phyloP scores from a whole-genome alignment of 2,113 vertebrate species.

The Hippocampus barbouri region DNA sequence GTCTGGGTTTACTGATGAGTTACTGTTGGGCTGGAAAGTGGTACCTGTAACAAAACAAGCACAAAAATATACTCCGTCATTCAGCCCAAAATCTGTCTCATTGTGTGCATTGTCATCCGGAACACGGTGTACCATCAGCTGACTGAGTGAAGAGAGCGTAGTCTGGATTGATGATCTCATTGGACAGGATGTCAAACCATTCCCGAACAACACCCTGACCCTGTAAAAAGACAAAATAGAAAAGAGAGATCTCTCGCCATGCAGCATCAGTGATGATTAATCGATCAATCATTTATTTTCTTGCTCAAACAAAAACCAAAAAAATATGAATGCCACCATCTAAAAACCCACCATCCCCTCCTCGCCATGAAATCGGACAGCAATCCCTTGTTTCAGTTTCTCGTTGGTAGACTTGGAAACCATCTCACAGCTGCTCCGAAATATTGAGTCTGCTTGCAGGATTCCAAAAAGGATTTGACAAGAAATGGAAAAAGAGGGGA shows the following conservation, averaged over 20 bases:
- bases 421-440: slow-evolving; percentile 98
- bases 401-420: slow-evolving; percentile 95
- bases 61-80: neutral
- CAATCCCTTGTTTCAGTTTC: slow-evolving; percentile 96
- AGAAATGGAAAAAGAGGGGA: neutral
- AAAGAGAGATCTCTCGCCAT: neutral
- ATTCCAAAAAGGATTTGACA: neutral
- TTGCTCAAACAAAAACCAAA: neutral
- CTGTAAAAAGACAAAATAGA: slow-evolving; percentile 62
- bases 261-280: neutral
- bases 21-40: slow-evolving; percentile 98
- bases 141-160: slow-evolving; percentile 97
- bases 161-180: slow-evolving; percentile 98
- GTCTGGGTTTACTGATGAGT: slow-evolving; percentile 97
- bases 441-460: slow-evolving; percentile 84
- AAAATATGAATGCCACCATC: neutral
- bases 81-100: neutral
- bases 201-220: slow-evolving; percentile 97
- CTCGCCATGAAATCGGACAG: slow-evolving; percentile 96
- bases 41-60: slow-evolving; percentile 75
- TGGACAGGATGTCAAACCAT: slow-evolving; percentile 98
- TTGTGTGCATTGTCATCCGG: neutral
- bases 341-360: slow-evolving; percentile 90
- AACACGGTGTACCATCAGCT: slow-evolving; percentile 81
- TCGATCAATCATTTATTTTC: neutral